Evolutionary conservation across 2,797 vertebrate species (phyloP).

Genomic region (Ctenopoma multispine): DNA sequence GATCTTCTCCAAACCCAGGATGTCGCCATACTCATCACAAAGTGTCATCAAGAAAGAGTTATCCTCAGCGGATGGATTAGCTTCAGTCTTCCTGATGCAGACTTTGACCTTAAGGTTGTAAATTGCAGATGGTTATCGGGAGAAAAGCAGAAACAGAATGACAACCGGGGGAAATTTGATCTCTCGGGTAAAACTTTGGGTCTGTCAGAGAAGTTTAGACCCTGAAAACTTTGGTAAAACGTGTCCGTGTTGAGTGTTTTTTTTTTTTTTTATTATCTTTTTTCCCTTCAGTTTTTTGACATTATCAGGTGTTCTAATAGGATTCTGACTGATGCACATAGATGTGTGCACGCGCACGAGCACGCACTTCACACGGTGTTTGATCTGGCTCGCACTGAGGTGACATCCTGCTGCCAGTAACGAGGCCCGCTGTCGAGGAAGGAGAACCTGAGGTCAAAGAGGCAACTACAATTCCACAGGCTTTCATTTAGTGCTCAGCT

Average conservation of each 20-base stretch:
- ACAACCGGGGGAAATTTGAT: constrained; percentile 37
- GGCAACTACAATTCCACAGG: constrained; percentile 60
- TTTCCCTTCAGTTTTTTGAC: constrained; percentile 65
- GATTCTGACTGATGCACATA: constrained; percentile 50
- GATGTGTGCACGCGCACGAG: neutral
- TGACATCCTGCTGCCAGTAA: constrained; percentile 74
- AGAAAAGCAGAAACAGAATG: constrained; percentile 47
- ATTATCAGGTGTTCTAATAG: constrained; percentile 71
- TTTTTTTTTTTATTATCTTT: constrained; percentile 19
- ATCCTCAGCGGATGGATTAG: constrained; percentile 60
- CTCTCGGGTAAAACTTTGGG: constrained; percentile 42
- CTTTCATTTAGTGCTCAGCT: constrained; percentile 75
- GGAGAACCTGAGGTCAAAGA: constrained; percentile 78
- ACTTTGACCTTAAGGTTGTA: constrained; percentile 66
- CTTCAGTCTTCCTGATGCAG: constrained; percentile 51
- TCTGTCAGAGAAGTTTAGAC: constrained; percentile 57
- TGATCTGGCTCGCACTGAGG: constrained; percentile 68
- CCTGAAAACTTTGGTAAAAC: constrained; percentile 62
- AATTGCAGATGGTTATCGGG: constrained; percentile 67
- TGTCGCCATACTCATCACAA: constrained; percentile 49
- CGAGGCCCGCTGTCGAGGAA: constrained; percentile 71
- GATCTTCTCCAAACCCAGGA: constrained; percentile 46
- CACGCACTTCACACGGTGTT: constrained; percentile 54
- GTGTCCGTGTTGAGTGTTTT: constrained; percentile 38
- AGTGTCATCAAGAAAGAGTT: constrained; percentile 53